Percentiles rank a stretch among this genome's conserved stretches.
These are phyloP conservation scores for Clarias gariepinus DNA, from an alignment of 2,113 vertebrate species.

Conservation along the genomic window DNA sequence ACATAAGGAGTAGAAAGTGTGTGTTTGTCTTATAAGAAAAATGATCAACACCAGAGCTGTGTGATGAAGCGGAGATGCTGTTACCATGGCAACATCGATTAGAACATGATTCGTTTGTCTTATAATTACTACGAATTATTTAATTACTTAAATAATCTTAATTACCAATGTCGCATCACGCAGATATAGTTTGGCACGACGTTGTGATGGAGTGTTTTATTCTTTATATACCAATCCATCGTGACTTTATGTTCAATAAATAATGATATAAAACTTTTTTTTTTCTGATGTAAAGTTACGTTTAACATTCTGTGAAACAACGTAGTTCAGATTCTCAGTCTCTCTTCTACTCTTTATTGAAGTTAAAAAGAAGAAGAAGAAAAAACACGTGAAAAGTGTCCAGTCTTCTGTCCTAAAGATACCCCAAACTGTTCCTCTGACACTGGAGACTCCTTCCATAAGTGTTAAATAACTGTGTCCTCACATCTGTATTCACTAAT, in stretches of 20 bases:
- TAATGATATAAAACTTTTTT: too few relatives aligned
- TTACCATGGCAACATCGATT: background rate
- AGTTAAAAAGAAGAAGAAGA: too few relatives aligned
- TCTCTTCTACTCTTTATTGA: too few relatives aligned
- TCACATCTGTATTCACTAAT: background rate
- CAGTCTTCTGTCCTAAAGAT: background rate
- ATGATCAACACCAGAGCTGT: background rate
- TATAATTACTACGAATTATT: too few relatives aligned
- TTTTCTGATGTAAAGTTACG: background rate
- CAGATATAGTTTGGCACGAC: too few relatives aligned
- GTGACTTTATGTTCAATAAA: too few relatives aligned
- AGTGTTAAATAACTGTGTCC: background rate
- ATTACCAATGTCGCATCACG: background rate
- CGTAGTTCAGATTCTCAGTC: background rate
- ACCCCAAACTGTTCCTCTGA: background rate
- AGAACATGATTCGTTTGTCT: too few relatives aligned
- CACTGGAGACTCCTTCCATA: background rate
- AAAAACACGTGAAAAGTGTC: too few relatives aligned
- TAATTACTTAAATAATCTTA: too few relatives aligned
- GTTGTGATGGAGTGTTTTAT: too few relatives aligned
- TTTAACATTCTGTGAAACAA: background rate
- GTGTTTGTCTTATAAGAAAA: background rate
- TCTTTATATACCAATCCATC: too few relatives aligned
- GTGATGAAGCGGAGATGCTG: background rate
- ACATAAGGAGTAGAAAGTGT: too few relatives aligned